A percentile compares a stretch with the other conserved stretches of the same genome.
Evolutionary conservation across 2,797 vertebrate species (phyloP).

Genomic region (Euthynnus affinis): DNA sequence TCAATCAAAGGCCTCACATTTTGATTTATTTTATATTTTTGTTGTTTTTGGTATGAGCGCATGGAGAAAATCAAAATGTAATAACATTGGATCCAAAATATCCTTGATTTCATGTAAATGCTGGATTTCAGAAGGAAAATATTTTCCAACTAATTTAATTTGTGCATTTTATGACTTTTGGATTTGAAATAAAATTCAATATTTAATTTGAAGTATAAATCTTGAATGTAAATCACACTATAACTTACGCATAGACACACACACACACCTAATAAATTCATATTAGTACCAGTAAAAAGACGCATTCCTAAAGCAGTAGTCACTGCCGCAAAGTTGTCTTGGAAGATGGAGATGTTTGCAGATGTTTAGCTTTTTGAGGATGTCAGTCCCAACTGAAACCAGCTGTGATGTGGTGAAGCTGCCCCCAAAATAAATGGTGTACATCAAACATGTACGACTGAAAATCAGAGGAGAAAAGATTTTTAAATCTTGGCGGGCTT

Average conservation of each 20-base stretch:
- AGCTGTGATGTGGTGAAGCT: conserved; percentile 3
- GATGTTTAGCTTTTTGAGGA: conserved; percentile 13
- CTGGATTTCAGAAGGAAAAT: background rate
- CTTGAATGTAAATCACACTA: background rate
- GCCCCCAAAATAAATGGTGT: background rate
- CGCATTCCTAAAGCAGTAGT: background rate
- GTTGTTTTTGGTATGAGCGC: background rate
- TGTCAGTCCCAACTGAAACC: conserved; percentile 3
- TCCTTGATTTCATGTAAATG: background rate
- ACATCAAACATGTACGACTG: conserved; percentile 12
- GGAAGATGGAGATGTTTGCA: conserved; percentile 25
- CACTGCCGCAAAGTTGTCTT: background rate
- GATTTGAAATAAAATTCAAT: background rate
- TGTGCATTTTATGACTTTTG: background rate
- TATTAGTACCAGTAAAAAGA: background rate
- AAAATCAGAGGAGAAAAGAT: background rate
- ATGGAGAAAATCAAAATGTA: background rate
- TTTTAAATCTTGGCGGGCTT: background rate
- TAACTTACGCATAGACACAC: background rate
- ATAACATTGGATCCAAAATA: background rate
- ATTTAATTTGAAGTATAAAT: background rate
- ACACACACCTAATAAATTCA: background rate
- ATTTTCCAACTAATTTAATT: conserved; percentile 6
- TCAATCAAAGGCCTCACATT: background rate
- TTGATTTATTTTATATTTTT: background rate